Conservation (phyloP, 2,113 vertebrate species). For the Strigops habroptila region DNA sequence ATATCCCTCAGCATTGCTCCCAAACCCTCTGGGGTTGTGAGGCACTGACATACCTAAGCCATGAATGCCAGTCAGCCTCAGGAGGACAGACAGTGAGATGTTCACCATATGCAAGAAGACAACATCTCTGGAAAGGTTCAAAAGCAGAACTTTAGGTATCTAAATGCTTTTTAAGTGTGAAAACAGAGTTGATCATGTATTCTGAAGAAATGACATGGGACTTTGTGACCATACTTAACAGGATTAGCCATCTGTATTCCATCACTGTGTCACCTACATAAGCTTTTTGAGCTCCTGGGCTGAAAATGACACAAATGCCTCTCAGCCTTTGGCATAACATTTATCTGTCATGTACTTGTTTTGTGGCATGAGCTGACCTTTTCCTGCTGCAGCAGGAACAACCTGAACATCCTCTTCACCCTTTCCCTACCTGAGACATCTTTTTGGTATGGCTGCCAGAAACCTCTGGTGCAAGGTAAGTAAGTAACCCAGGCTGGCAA, state of each 20-base stretch:
- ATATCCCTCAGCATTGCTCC: not conserved
- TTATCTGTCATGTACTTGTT: not conserved
- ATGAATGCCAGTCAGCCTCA: not conserved
- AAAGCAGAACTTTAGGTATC: not conserved
- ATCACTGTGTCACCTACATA: not conserved
- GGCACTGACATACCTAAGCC: accelerated
- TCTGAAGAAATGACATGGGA: not conserved
- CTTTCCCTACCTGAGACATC: not conserved
- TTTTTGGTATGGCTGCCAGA: not conserved
- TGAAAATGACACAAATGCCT: not conserved
- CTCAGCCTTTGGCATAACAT: not conserved
- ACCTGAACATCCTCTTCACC: not conserved
- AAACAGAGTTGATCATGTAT: not conserved
- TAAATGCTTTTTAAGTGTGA: not conserved
- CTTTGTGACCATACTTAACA: not conserved
- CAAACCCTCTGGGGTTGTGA: not conserved
- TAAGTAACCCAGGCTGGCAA: conserved; percentile 15
- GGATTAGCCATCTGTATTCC: not conserved
- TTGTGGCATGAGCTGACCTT: not conserved
- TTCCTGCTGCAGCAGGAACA: not conserved
- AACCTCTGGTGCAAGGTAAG: not conserved
- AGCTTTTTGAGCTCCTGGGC: not conserved
- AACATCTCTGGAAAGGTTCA: not conserved
- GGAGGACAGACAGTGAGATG: not conserved
- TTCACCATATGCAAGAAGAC: not conserved